These are phyloP conservation scores for Tanypteryx hageni DNA, from an alignment of 2,888 invertebrate species.

Conservation along the genomic window DNA sequence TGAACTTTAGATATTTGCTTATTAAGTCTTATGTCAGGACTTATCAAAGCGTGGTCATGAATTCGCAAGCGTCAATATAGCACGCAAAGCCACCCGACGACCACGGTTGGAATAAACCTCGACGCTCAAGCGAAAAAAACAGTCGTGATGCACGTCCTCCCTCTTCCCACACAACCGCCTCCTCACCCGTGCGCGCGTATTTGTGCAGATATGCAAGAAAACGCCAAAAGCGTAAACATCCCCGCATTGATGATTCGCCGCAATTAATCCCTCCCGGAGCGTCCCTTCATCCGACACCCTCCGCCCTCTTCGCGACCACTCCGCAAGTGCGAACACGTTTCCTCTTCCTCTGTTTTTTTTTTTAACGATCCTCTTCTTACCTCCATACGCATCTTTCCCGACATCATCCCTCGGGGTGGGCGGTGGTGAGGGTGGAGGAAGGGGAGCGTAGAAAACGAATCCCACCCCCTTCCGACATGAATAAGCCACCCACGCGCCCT, in stretches of 20 bases:
- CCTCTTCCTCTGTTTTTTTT: not conserved
- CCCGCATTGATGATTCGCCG: constrained; percentile 54
- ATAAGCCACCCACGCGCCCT: constrained; percentile 47
- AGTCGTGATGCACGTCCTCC: constrained; percentile 68
- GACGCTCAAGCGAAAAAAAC: constrained; percentile 48
- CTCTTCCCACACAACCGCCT: constrained; percentile 2
- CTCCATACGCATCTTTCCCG: not conserved
- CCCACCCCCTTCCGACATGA: constrained; percentile 17
- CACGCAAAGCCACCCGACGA: constrained; percentile 47
- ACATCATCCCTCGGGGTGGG: not conserved
- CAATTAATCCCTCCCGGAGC: constrained; percentile 42
- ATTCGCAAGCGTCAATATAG: constrained; percentile 51
- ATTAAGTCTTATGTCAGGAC: not conserved
- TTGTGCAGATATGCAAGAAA: not conserved
- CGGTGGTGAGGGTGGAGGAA: not conserved
- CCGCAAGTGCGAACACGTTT: not conserved
- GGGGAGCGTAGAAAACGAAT: too few species aligned
- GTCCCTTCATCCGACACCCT: not conserved
- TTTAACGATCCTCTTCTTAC: constrained; percentile 10
- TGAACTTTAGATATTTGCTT: not conserved
- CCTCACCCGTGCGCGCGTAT: constrained; percentile 66
- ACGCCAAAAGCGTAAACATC: constrained; percentile 44
- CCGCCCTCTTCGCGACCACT: not conserved
- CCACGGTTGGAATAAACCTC: constrained; percentile 58
- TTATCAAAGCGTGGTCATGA: not conserved